Conservation (phyloP, 2,888 invertebrate species). For the Erpobdella octoculata region DNA sequence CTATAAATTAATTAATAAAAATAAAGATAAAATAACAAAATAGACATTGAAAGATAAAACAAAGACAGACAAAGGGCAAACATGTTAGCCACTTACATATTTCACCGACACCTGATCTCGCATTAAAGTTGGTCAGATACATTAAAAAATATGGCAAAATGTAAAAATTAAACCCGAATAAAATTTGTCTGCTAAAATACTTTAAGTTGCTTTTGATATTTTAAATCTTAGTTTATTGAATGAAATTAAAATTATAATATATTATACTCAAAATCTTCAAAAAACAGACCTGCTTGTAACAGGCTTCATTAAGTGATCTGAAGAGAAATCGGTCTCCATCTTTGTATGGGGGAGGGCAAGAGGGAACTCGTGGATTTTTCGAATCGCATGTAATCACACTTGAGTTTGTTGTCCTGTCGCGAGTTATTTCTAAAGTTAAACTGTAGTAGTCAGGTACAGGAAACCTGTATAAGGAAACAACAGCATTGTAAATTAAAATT, state of each 20-base stretch:
- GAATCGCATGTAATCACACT: slow-evolving; percentile 44
- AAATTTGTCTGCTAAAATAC: too few species aligned
- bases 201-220: too few species aligned
- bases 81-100: slow-evolving; percentile 1
- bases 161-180: too few species aligned
- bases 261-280: background rate
- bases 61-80: slow-evolving; percentile 3
- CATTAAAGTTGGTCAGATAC: background rate
- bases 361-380: slow-evolving; percentile 39
- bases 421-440: slow-evolving; percentile 43
- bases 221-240: too few species aligned
- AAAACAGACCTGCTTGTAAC: slow-evolving; percentile 42
- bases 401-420: slow-evolving; percentile 43
- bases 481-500: too few species aligned
- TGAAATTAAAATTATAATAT: background rate
- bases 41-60: too few species aligned
- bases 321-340: slow-evolving; percentile 44
- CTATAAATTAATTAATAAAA: too few species aligned
- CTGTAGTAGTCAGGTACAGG: slow-evolving; percentile 49
- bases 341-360: slow-evolving; percentile 42
- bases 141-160: too few species aligned
- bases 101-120: background rate
- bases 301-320: slow-evolving; percentile 42
- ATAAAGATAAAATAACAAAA: too few species aligned
- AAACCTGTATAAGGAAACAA: slow-evolving; percentile 40